Base-by-base conservation (phyloP, 2,797 vertebrate genomes). In the Clarias fuscus region DNA sequence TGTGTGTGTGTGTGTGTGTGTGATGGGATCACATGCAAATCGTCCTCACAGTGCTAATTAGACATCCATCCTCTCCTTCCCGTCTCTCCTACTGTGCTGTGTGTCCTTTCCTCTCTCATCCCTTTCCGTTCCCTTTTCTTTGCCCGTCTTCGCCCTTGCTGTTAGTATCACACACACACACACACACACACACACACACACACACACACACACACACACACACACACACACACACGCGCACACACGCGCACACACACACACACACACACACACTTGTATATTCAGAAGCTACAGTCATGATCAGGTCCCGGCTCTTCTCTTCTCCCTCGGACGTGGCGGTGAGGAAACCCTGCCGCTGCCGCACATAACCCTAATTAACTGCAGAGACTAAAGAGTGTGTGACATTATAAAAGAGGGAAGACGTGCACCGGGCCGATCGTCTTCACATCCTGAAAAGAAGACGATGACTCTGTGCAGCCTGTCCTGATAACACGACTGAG, bases 11-110 rank as follows among this genome's bases (percentile, higher is more conserved):
- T 59, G 86, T 83, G 78, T 70, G 48, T 62, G n/a, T 53, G 33
- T 85, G 2, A 2, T 76, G 43, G 14, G 48, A 73, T 73, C 33
- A 75, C 59, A 75, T 64, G 59, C 83, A 84, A 76, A 75, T 84
- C 70, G 14, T 76, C 14, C 33, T 59, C 81, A 58, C 43, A 72
- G 53, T 59, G 30, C 83, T 84, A 83, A 83, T 83, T 83, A 72
- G 40, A 13, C 83, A 24, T 40, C 67, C 14, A 33, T 43, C 59
- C 67, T 20, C 48, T 56, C 33, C 7, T 30, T 48, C 17, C 33
- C 13, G 15, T 71, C 67, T 10, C 30, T 58, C 30, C 67, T 58
- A 30, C 53, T 37, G 64, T 30, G 53, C 30, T 24, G 22, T 40
- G 56, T 30, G 53, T 80, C 33, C 22, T 61, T 22, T 40, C 77